These are phyloP conservation scores for Steinernema hermaphroditum DNA, from an alignment of 2,888 invertebrate species.

Conservation along the genomic window DNA sequence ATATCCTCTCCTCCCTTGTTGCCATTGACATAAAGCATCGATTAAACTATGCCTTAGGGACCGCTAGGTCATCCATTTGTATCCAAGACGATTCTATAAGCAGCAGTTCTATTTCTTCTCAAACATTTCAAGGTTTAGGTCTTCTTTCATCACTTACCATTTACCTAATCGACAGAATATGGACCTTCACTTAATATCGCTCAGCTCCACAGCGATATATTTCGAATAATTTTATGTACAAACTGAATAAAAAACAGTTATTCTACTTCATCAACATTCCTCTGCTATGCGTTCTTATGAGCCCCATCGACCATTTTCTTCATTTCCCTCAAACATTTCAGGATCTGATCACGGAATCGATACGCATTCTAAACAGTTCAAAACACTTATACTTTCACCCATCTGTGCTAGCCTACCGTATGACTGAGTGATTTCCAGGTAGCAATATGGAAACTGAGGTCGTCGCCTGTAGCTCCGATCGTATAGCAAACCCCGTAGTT, in stretches of 20 bases:
- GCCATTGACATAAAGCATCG: no score
- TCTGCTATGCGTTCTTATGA: background rate
- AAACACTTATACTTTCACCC: conserved; percentile 8
- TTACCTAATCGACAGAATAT: no score
- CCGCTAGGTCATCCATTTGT: no score
- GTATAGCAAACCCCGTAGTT: conserved; percentile 61
- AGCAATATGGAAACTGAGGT: conserved; percentile 55
- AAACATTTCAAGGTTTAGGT: no score
- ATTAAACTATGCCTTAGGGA: no score
- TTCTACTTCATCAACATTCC: background rate
- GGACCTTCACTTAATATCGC: no score
- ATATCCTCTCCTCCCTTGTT: no score
- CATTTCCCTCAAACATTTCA: conserved; percentile 49
- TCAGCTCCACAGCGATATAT: no score
- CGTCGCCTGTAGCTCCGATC: conserved; percentile 53
- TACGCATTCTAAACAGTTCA: conserved; percentile 41
- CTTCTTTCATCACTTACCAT: no score
- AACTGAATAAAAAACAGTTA: background rate
- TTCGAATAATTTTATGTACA: background rate
- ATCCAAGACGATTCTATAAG: no score
- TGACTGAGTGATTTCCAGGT: conserved; percentile 49
- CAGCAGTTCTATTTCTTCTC: no score
- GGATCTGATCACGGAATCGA: conserved; percentile 45
- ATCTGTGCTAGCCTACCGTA: no score
- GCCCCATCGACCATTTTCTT: conserved; percentile 46